Conservation (phyloP, 1,140 invertebrate genomes). For the Ruditapes philippinarum region DNA sequence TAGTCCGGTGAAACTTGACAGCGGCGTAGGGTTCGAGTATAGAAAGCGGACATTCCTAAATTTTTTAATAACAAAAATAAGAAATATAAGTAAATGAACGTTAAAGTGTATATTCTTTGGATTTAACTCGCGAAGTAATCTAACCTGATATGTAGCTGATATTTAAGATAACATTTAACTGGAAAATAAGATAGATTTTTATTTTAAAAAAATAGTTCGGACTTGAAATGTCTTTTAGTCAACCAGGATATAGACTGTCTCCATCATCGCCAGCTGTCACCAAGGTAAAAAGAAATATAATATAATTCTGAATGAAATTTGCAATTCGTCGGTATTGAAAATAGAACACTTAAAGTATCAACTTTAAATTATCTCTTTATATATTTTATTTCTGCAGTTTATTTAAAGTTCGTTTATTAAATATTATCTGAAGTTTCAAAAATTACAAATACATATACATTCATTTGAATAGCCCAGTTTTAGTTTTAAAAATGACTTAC, state of each 20-base stretch:
- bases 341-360: too few relatives aligned
- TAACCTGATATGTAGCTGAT: not conserved
- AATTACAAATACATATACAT: too few relatives aligned
- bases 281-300: constrained; percentile 3
- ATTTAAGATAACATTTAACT: not conserved
- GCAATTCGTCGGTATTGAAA: too few relatives aligned
- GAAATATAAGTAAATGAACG: too few relatives aligned
- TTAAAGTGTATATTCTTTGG: not conserved
- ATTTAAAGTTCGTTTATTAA: too few relatives aligned
- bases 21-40: not conserved
- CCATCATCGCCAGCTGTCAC: constrained; percentile 23
- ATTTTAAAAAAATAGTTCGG: not conserved
- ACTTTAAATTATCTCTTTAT: too few relatives aligned
- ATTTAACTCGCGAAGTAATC: not conserved
- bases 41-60: not conserved
- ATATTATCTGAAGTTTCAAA: too few relatives aligned
- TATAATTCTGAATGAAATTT: too few relatives aligned
- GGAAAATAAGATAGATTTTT: constrained; percentile 6
- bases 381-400: too few relatives aligned
- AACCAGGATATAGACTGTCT: constrained; percentile 30
- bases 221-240: constrained; percentile 22
- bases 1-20: not conserved
- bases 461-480: too few relatives aligned
- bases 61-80: too few relatives aligned
- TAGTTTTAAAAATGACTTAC: too few relatives aligned